Conservation (phyloP, 2,113 vertebrate genomes). For the Delphinapterus leucas region DNA sequence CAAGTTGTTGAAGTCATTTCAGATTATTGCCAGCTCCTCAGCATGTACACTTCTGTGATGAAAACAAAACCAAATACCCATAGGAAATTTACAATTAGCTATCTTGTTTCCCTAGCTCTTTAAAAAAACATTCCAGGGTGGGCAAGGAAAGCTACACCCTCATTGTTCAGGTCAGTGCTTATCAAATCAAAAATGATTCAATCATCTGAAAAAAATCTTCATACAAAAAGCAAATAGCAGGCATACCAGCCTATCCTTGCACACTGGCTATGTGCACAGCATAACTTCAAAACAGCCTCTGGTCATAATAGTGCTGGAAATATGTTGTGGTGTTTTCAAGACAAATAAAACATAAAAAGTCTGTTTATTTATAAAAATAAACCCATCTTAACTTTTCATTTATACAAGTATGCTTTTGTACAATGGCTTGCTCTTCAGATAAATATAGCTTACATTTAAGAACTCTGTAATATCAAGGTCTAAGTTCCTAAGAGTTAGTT, state of each 20-base stretch:
- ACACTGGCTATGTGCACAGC: constrained; percentile 35
- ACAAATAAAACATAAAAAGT: constrained; percentile 52
- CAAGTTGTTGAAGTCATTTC: constrained; percentile 18
- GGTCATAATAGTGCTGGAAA: constrained; percentile 62
- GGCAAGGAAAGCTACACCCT: neutral
- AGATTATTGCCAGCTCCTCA: neutral
- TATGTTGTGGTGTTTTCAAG: constrained; percentile 64
- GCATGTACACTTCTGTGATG: neutral
- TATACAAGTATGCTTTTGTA: constrained; percentile 72
- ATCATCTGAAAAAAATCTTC: neutral
- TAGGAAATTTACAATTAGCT: constrained; percentile 10
- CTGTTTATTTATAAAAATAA: constrained; percentile 73
- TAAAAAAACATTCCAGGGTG: neutral
- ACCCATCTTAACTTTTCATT: constrained; percentile 76
- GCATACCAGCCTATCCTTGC: constrained; percentile 70
- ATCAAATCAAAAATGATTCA: neutral
- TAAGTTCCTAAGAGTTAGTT: constrained; percentile 26
- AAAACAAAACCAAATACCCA: constrained; percentile 22
- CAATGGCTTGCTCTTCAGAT: constrained; percentile 73
- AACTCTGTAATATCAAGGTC: constrained; percentile 45
- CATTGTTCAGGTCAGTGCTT: neutral
- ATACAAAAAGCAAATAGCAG: constrained; percentile 57
- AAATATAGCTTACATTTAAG: constrained; percentile 70
- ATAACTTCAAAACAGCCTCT: constrained; percentile 73
- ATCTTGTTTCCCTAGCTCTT: neutral